phyloP scores from a whole-genome alignment of 2,888 invertebrate genomes.

The Thymelicus sylvestris region DNA sequence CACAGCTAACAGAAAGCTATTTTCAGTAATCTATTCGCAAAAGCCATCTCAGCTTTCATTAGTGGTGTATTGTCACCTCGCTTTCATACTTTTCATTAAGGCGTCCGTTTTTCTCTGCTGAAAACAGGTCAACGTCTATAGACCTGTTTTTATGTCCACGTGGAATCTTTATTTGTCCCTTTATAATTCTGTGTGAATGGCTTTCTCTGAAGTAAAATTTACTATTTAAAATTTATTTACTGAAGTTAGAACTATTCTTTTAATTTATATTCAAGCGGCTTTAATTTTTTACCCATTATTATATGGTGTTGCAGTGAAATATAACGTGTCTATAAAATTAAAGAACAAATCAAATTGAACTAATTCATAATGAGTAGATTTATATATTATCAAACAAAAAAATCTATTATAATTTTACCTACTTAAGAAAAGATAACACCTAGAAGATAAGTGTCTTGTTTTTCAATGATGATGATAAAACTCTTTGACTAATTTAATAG shows the following conservation, averaged over 20 bases:
- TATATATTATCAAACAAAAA: too few relatives aligned
- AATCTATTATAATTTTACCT: too few relatives aligned
- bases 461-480: too few relatives aligned
- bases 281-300: too few relatives aligned
- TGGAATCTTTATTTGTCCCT: constrained; percentile 21
- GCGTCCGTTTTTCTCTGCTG: constrained; percentile 7
- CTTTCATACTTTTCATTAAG: constrained; percentile 13
- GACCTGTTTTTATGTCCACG: constrained; percentile 14
- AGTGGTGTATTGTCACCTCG: constrained; percentile 9
- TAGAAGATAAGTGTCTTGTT: too few relatives aligned
- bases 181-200: constrained; percentile 31
- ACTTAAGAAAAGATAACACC: too few relatives aligned
- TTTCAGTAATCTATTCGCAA: constrained; percentile 7
- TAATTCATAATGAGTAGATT: too few relatives aligned
- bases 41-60: constrained; percentile 24
- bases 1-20: background rate
- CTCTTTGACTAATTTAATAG: too few relatives aligned
- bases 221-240: too few relatives aligned
- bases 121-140: constrained; percentile 25
- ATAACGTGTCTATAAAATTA: too few relatives aligned
- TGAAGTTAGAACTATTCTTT: background rate
- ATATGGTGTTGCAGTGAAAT: too few relatives aligned
- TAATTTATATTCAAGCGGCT: background rate
- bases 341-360: too few relatives aligned
- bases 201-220: constrained; percentile 11